Base-by-base conservation (phyloP, 2,797 vertebrate species). In the Crotalus adamanteus region DNA sequence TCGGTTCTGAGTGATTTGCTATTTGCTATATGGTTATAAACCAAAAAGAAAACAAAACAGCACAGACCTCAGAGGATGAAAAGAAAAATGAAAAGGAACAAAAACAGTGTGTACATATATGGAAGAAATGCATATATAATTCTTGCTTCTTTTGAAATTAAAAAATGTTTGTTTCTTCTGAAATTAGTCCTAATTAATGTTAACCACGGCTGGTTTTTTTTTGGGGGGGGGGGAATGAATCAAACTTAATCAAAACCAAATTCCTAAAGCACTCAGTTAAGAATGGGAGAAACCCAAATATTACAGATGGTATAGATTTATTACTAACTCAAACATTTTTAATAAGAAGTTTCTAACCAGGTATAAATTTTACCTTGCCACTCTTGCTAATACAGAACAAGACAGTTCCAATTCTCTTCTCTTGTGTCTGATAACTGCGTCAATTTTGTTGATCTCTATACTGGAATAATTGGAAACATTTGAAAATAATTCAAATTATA, bases 381-480 rank as follows among this genome's bases (percentile, higher is more conserved):
- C 92, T 96, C 98, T 96, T 92, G 98, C 97, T 92, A 98, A 96
- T 91, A 97, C 93, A 96, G 98, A 97, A 37, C 98, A 99, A 3
- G 98, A 98, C 94, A 98, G 97, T 93, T 98, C 98, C 88, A 98
- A 95, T 96, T 98, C 98, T 95, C 98, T 98, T 93, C 97, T 98
- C 96, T 98, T 98, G 89, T 98, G 97, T 47, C 96, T 97, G 86
- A 96, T 96, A 18, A 91, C 94, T 20, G 96, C 92, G 91, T 96
- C 95, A 63, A 98, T 97, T 96, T 99, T 98, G 92, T 94, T 96
- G 94, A 97, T 92, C 97, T 98, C 98, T 96, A 97, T 95, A 96
- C 99, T 99, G 97, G 96, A 98, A 97, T 18, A 96, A 94, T 95
- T 95, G 95, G 95, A 88, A 96, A 1, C 6, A 28, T 59, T 63